phyloP scores from a whole-genome alignment of 2,113 vertebrate genomes.

The Corythaeola cristata region DNA sequence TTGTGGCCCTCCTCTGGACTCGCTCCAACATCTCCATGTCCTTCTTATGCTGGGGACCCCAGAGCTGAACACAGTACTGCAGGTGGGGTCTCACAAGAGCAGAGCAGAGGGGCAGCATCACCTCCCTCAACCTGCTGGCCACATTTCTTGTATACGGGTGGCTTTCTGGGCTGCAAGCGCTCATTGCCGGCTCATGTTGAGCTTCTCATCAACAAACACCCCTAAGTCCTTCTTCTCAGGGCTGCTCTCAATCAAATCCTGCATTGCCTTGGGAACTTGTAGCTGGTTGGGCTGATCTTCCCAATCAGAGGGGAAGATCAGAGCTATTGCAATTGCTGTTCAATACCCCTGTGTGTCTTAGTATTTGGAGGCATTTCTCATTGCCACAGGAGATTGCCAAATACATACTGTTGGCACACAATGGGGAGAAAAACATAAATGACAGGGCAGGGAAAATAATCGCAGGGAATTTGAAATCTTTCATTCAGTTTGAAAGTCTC shows the following conservation, averaged over 20 bases:
- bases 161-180: too few species aligned
- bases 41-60: too few species aligned
- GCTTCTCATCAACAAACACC: too few species aligned
- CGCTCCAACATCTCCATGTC: too few species aligned
- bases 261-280: background rate
- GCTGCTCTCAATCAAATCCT: background rate
- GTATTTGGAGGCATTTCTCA: background rate
- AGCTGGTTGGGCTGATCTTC: background rate
- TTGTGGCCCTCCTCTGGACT: too few species aligned
- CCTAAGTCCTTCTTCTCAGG: too few species aligned
- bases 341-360: background rate
- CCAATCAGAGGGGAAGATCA: background rate
- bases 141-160: too few species aligned
- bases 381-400: background rate
- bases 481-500: background rate
- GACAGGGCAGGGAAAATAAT: background rate
- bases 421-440: background rate
- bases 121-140: too few species aligned
- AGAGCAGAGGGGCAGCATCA: too few species aligned
- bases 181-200: too few species aligned
- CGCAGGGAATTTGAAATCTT: background rate
- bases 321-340: background rate
- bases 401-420: background rate
- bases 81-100: too few species aligned
- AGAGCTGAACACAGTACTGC: too few species aligned